Conservation (phyloP, 1,140 invertebrate genomes). For the Druon quercuslanigerum region DNA sequence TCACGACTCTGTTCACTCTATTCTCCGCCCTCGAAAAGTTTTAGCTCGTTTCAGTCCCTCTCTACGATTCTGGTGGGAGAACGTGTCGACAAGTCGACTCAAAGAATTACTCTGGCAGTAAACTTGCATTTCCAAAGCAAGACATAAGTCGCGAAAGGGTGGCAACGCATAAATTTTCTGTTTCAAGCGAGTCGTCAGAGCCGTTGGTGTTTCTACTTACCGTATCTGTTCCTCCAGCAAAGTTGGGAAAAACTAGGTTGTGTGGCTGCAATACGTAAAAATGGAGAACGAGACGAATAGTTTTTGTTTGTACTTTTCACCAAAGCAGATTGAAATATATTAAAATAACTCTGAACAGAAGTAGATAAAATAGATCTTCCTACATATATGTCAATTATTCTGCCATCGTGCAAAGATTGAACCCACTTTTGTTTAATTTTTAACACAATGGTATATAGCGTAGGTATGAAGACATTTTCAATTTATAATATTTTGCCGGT, state of each 20-base stretch:
- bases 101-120: constrained; percentile 30
- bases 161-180: constrained; percentile 17
- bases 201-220: constrained; percentile 20
- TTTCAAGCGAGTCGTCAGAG: constrained; percentile 1
- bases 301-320: no score
- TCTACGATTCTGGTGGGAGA: constrained; percentile 38
- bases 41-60: constrained; percentile 40
- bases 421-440: no score
- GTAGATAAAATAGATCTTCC: no score
- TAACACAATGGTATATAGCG: no score
- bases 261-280: background rate
- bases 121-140: constrained; percentile 26
- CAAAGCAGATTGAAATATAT: no score
- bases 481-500: no score
- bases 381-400: no score
- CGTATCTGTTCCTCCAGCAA: background rate
- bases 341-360: no score
- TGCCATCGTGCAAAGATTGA: no score
- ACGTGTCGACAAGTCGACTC: constrained; percentile 42
- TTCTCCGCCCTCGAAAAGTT: constrained; percentile 45
- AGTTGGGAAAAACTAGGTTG: background rate
- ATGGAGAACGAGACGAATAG: background rate
- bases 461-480: no score
- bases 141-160: constrained; percentile 10
- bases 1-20: constrained; percentile 53